These are phyloP conservation scores for Urocolius indicus DNA, from an alignment of 2,113 vertebrate genomes.

Conservation along the genomic window DNA sequence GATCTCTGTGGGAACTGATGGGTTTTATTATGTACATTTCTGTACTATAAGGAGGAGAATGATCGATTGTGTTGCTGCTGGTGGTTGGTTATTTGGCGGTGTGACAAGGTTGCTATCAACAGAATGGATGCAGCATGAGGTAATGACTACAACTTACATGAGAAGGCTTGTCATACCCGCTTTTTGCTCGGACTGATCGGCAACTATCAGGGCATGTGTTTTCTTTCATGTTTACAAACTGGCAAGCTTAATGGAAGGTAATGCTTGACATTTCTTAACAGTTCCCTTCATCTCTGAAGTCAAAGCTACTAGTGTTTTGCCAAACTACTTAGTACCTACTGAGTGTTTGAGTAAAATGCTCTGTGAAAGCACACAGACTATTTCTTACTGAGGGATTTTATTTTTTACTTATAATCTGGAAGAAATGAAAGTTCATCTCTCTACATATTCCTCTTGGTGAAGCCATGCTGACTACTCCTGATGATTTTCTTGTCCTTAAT, in stretches of 20 bases:
- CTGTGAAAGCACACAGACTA: background rate
- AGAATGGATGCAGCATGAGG: constrained; percentile 64
- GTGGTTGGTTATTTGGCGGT: constrained; percentile 72
- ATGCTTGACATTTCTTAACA: constrained; percentile 9
- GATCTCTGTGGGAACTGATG: constrained; percentile 61
- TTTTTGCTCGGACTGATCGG: constrained; percentile 44
- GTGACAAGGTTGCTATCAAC: constrained; percentile 75
- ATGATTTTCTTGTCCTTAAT: background rate
- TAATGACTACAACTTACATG: constrained; percentile 64
- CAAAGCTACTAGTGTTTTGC: background rate
- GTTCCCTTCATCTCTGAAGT: constrained; percentile 1
- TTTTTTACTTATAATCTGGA: background rate
- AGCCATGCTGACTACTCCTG: background rate
- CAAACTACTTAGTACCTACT: constrained; percentile 44
- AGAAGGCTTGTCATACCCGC: constrained; percentile 53
- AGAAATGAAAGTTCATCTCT: background rate
- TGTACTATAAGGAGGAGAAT: constrained; percentile 49
- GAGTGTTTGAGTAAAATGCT: background rate
- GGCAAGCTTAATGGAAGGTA: constrained; percentile 3
- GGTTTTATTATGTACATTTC: constrained; percentile 58
- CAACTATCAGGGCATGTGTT: constrained; percentile 34
- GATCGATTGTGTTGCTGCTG: constrained; percentile 61
- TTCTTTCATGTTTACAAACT: constrained; percentile 26
- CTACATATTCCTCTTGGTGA: background rate
- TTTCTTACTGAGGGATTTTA: background rate